Conservation (phyloP, 2,113 vertebrate genomes). For the Talpa occidentalis region DNA sequence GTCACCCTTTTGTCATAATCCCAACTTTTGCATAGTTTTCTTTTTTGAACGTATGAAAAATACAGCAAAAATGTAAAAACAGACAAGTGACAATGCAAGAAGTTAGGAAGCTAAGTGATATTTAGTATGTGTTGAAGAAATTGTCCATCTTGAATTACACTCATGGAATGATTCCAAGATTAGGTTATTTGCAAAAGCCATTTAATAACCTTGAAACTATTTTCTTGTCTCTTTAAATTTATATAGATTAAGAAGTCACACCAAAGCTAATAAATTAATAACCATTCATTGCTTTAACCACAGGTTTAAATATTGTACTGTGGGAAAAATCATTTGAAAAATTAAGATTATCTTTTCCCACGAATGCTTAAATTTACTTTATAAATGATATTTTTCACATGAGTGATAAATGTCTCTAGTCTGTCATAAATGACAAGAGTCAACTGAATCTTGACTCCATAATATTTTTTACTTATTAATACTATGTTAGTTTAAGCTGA, state of each 20-base stretch:
- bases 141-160: neutral
- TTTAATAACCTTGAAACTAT: neutral
- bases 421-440: neutral
- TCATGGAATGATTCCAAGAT: neutral
- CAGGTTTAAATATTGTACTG: neutral
- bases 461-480: neutral
- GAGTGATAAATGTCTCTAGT: neutral
- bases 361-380: neutral
- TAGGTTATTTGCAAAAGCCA: neutral
- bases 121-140: neutral
- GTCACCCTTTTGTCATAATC: neutral
- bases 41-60: neutral
- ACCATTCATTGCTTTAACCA: neutral
- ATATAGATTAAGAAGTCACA: neutral
- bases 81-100: neutral
- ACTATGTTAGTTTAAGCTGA: neutral
- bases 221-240: neutral
- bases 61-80: neutral
- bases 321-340: conserved; percentile 9
- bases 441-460: neutral
- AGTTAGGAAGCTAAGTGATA: neutral
- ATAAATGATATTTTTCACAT: neutral
- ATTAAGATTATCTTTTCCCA: neutral
- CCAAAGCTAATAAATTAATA: neutral
- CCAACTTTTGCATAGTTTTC: neutral